Evolutionary conservation across 2,888 invertebrate genomes (phyloP).

Genomic region (Tortricodes alternella): DNA sequence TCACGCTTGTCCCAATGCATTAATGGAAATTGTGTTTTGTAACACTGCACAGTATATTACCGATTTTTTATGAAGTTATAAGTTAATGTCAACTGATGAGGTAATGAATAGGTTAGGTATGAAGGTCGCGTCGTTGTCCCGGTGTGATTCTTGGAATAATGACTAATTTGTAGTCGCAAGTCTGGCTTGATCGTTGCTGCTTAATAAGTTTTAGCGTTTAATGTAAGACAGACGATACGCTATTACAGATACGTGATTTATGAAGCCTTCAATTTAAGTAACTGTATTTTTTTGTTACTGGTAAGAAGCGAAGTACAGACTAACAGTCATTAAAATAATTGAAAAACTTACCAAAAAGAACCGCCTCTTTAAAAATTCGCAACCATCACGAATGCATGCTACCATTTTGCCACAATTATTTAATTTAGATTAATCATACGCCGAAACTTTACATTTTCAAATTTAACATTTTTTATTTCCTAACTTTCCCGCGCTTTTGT

Average conservation of each 20-base stretch:
- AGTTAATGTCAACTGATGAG: constrained; percentile 20
- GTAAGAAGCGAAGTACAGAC: too few relatives aligned
- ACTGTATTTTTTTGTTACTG: too few relatives aligned
- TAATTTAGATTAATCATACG: constrained; percentile 19
- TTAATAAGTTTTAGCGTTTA: background rate
- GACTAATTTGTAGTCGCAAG: constrained; percentile 30
- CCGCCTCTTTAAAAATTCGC: constrained; percentile 54
- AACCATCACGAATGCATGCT: constrained; percentile 47
- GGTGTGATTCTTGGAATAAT: constrained; percentile 55
- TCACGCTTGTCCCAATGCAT: constrained; percentile 26
- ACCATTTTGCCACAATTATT: constrained; percentile 37
- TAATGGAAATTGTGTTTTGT: constrained; percentile 27
- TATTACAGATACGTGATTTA: too few relatives aligned
- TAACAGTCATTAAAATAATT: background rate
- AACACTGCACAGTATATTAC: constrained; percentile 39
- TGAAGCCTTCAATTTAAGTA: too few relatives aligned
- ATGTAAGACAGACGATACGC: too few relatives aligned
- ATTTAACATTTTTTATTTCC: constrained; percentile 3
- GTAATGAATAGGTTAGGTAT: constrained; percentile 25
- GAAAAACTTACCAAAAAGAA: constrained; percentile 62
- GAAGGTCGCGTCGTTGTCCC: constrained; percentile 52
- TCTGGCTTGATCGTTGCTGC: background rate
- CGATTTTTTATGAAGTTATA: constrained; percentile 12
- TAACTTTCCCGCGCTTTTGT: constrained; percentile 42
- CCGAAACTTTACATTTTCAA: constrained; percentile 28